Percentiles rank a stretch among this genome's conserved stretches.
Evolutionary conservation across 2,888 invertebrate genomes (phyloP).

Genomic region (Drosophila subquinaria): DNA sequence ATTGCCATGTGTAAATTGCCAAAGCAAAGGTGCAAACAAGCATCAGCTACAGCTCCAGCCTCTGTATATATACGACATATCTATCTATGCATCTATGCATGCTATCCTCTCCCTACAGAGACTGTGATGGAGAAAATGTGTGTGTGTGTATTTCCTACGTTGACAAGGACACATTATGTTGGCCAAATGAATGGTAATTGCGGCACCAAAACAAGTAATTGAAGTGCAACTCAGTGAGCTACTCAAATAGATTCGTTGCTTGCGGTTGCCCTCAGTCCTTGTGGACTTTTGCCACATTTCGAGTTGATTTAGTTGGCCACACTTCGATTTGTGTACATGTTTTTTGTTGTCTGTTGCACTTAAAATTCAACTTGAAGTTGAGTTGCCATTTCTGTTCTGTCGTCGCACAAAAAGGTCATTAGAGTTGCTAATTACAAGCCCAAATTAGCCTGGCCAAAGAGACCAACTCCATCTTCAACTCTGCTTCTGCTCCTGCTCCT

Average conservation of each 20-base stretch:
- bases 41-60: slow-evolving; percentile 33
- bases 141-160: slow-evolving; percentile 37
- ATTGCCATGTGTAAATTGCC: slow-evolving; percentile 79
- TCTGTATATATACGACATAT: neutral
- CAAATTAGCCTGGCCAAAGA: slow-evolving; percentile 60
- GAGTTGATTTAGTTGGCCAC: slow-evolving; percentile 39
- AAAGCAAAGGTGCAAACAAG: slow-evolving; percentile 80
- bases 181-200: slow-evolving; percentile 79
- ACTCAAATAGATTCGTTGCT: slow-evolving; percentile 53
- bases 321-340: slow-evolving; percentile 43
- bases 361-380: slow-evolving; percentile 42
- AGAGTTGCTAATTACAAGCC: slow-evolving; percentile 71
- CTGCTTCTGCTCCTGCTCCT: slow-evolving; percentile 15
- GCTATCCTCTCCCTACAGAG: neutral
- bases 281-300: neutral
- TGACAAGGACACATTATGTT: slow-evolving; percentile 79
- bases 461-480: slow-evolving; percentile 26
- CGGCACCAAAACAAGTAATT: slow-evolving; percentile 80
- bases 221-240: slow-evolving; percentile 67
- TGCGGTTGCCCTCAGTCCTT: slow-evolving; percentile 11
- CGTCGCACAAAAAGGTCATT: slow-evolving; percentile 55
- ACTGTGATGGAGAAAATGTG: slow-evolving; percentile 1
- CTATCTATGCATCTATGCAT: slow-evolving; percentile 9
- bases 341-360: slow-evolving; percentile 35
- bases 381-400: slow-evolving; percentile 15